These are phyloP conservation scores for Chrosomus eos DNA, from an alignment of 2,797 vertebrate genomes.

Conservation along the genomic window DNA sequence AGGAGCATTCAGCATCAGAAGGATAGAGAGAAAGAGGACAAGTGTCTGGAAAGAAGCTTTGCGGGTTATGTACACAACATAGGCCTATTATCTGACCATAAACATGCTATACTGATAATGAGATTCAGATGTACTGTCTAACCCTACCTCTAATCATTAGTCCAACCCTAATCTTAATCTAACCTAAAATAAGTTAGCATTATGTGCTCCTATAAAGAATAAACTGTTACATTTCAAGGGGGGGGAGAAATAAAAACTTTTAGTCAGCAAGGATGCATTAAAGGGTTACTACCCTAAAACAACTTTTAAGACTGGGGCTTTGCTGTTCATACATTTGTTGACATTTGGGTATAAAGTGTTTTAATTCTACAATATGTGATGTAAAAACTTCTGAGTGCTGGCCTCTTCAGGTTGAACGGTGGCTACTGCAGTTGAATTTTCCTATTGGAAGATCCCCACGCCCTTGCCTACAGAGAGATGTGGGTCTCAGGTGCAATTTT, in stretches of 20 bases:
- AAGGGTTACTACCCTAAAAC: no score
- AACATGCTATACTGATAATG: conserved; percentile 23
- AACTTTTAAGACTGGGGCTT: no score
- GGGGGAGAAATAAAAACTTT: neutral
- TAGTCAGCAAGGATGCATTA: neutral
- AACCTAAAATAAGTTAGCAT: neutral
- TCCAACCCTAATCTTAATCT: neutral
- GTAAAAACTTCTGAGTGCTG: no score
- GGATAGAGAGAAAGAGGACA: neutral
- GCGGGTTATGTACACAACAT: conserved; percentile 28
- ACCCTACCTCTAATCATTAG: neutral
- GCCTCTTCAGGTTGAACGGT: no score
- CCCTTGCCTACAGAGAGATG: no score
- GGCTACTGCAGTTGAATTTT: no score
- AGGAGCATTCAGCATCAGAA: neutral
- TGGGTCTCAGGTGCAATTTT: no score
- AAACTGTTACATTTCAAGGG: neutral
- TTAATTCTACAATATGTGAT: no score
- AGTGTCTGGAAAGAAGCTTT: neutral
- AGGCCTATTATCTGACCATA: conserved; percentile 6
- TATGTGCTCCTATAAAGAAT: neutral
- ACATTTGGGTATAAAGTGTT: no score
- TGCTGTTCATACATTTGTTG: no score
- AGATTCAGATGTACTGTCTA: neutral
- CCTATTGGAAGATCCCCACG: no score